A percentile compares a stretch with the other conserved stretches of the same genome.
Evolutionary conservation across 2,888 invertebrate genomes (phyloP).

Genomic region (Monoplex corrugatus): DNA sequence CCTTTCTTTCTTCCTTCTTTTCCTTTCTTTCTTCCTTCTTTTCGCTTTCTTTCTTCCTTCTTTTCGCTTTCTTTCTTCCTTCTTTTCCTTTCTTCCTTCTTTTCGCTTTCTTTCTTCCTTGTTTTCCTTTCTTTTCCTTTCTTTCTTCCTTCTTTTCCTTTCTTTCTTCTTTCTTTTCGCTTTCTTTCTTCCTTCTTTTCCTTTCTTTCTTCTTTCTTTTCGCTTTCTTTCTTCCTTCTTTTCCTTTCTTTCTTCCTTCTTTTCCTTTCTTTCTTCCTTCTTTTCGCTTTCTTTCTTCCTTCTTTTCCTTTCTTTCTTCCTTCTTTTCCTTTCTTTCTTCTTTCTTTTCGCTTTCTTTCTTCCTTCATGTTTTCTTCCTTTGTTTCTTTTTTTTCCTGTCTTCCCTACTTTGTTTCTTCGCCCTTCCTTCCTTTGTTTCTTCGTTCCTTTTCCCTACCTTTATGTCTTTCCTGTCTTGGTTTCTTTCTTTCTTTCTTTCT

Average conservation of each 20-base stretch:
- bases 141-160: background rate
- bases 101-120: background rate
- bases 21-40: background rate
- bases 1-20: background rate
- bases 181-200: background rate
- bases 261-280: background rate
- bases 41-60: background rate
- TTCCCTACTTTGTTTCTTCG: background rate
- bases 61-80: background rate
- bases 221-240: background rate
- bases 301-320: background rate
- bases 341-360: background rate
- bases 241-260: background rate
- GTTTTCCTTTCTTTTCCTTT: background rate
- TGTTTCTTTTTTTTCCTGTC: background rate
- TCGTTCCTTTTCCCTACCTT: no score
- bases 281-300: background rate
- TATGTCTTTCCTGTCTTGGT: background rate
- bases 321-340: background rate
- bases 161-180: background rate
- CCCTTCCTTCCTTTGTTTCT: background rate
- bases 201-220: background rate
- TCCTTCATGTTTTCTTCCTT: background rate
- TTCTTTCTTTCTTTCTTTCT: background rate
- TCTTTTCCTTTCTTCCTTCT: background rate